A percentile compares a stretch with the other conserved stretches of the same genome.
Evolutionary conservation across 92 coral and sea anemone species (phyloP).

Genomic region (Porites lobata): DNA sequence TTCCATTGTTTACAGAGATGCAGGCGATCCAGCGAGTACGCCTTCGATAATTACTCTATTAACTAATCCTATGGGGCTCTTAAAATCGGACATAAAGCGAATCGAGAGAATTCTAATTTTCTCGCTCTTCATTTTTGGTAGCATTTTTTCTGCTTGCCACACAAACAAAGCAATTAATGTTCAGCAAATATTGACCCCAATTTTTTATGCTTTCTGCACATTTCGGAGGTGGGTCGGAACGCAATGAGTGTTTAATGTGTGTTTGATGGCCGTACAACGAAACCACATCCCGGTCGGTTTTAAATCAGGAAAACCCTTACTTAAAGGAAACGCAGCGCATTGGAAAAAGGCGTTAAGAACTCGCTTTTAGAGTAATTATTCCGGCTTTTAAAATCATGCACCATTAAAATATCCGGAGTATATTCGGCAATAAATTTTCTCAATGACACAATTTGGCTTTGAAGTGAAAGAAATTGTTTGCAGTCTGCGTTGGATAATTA

Average conservation of each 20-base stretch:
- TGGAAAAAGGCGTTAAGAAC: not conserved
- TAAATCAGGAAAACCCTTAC: conserved; percentile 7
- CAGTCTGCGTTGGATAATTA: too few relatives aligned
- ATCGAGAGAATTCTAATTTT: not conserved
- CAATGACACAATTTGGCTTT: not conserved
- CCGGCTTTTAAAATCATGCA: conserved; percentile 29
- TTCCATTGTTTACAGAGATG: conserved; percentile 10
- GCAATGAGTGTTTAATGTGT: not conserved
- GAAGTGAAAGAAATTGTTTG: not conserved
- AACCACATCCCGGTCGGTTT: not conserved
- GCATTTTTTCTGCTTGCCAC: conserved; percentile 49
- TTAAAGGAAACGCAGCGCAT: conserved; percentile 18
- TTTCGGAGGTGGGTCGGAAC: conserved; percentile 34
- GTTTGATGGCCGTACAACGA: not conserved
- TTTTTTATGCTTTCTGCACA: conserved; percentile 28
- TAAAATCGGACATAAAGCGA: too few relatives aligned
- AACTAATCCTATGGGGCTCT: not conserved
- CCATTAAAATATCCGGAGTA: conserved; percentile 1
- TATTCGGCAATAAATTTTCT: not conserved
- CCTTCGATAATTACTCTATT: not conserved
- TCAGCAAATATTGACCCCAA: conserved; percentile 44
- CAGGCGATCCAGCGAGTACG: conserved; percentile 18
- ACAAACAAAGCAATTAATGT: conserved; percentile 77
- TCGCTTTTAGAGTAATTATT: conserved; percentile 32
- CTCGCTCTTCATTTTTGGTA: not conserved